Evolutionary conservation across 2,113 vertebrate species (phyloP).

Genomic region (Tyto alba): DNA sequence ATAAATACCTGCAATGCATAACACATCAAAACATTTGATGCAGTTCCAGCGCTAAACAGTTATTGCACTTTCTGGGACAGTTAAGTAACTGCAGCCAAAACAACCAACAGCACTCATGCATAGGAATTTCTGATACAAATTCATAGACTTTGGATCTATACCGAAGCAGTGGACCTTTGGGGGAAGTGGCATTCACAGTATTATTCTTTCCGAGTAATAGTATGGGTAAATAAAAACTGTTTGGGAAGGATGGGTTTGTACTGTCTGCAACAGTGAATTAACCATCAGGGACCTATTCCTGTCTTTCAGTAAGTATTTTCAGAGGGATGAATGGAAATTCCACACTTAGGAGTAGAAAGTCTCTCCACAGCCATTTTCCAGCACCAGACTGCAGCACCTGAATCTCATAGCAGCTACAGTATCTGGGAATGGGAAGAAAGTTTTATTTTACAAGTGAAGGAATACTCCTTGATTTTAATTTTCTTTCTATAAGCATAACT

Average conservation of each 20-base stretch:
- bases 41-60: not conserved
- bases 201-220: not conserved
- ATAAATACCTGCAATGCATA: not conserved
- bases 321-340: not conserved
- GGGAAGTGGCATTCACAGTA: not conserved
- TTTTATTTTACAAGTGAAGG: not conserved
- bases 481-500: not conserved
- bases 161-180: not conserved
- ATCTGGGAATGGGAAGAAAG: fast-evolving
- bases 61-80: not conserved
- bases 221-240: not conserved
- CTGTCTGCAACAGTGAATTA: not conserved
- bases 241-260: not conserved
- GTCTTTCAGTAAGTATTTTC: not conserved
- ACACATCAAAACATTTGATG: not conserved
- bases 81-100: not conserved
- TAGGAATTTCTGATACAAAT: not conserved
- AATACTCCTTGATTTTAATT: not conserved
- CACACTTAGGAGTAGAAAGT: not conserved
- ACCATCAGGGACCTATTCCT: not conserved
- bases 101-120: fast-evolving
- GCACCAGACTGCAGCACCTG: not conserved
- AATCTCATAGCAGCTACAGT: not conserved
- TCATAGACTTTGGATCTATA: not conserved
- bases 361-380: not conserved